These are phyloP conservation scores for Spodoptera littoralis DNA, from an alignment of 2,888 invertebrate genomes.

Conservation along the genomic window DNA sequence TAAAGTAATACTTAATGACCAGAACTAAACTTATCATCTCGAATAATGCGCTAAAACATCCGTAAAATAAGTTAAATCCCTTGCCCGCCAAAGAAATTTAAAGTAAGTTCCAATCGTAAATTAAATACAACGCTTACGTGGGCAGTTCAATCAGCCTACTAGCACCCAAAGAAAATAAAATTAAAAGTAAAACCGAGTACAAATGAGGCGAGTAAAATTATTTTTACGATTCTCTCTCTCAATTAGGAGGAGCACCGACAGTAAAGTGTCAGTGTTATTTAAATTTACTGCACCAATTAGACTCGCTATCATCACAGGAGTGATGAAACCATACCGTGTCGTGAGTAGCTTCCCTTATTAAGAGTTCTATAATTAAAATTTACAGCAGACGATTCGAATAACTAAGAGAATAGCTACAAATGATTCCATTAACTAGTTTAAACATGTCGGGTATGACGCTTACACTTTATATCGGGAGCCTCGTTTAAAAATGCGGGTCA, in stretches of 20 bases:
- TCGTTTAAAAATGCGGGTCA: conserved; percentile 40
- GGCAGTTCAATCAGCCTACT: conserved; percentile 79
- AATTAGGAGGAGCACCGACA: conserved; percentile 85
- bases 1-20: conserved; percentile 57
- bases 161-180: conserved; percentile 79
- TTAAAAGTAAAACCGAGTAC: conserved; percentile 82
- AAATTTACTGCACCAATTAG: conserved; percentile 88
- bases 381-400: conserved; percentile 73
- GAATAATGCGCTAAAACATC: conserved; percentile 57
- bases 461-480: conserved; percentile 37
- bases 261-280: conserved; percentile 87
- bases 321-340: conserved; percentile 84
- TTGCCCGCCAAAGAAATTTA: conserved; percentile 64
- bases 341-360: conserved; percentile 85
- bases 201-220: conserved; percentile 87
- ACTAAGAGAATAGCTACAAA: conserved; percentile 70
- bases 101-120: conserved; percentile 74
- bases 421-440: conserved; percentile 61
- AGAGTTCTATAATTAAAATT: conserved; percentile 87
- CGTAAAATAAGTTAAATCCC: conserved; percentile 61
- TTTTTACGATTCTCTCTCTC: conserved; percentile 88
- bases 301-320: conserved; percentile 82
- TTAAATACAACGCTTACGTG: conserved; percentile 73
- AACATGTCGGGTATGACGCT: conserved; percentile 43
- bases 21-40: conserved; percentile 58